These are phyloP conservation scores for Agelastica alni DNA, from an alignment of 2,888 invertebrate species.

Conservation along the genomic window DNA sequence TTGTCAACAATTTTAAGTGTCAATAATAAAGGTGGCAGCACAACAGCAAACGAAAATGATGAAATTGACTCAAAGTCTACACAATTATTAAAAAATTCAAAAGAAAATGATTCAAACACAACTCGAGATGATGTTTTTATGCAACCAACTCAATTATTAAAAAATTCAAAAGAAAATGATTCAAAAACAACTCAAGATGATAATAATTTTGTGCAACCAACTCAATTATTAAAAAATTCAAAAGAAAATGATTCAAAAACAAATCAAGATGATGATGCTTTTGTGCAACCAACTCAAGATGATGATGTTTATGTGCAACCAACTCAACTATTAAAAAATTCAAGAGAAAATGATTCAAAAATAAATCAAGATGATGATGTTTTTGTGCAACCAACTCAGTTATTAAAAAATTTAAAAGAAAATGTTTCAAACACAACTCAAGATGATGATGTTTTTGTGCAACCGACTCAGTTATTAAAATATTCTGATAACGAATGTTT, in stretches of 20 bases:
- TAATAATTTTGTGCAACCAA: neutral
- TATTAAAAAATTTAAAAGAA: neutral
- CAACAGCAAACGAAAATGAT: constrained; percentile 21
- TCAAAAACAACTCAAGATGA: neutral
- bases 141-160: constrained; percentile 19
- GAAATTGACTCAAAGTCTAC: constrained; percentile 37
- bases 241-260: neutral
- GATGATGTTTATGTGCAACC: constrained; percentile 18
- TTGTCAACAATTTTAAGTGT: constrained; percentile 22
- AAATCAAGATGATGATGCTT: constrained; percentile 18
- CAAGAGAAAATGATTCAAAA: constrained; percentile 1
- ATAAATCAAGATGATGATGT: constrained; percentile 5
- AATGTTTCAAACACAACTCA: constrained; percentile 10
- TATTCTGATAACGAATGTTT: no score
- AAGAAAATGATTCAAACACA: neutral
- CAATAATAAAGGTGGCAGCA: constrained; percentile 20
- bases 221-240: neutral
- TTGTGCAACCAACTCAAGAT: constrained; percentile 21
- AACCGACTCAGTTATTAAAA: neutral
- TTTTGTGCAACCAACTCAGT: constrained; percentile 24
- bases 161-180: neutral
- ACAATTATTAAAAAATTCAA: constrained; percentile 28
- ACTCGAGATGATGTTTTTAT: constrained; percentile 15
- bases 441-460: constrained; percentile 3
- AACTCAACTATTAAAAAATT: constrained; percentile 33